These are phyloP conservation scores for Pantelozetes paolii DNA, from an alignment of 2,888 invertebrate genomes.

Conservation along the genomic window DNA sequence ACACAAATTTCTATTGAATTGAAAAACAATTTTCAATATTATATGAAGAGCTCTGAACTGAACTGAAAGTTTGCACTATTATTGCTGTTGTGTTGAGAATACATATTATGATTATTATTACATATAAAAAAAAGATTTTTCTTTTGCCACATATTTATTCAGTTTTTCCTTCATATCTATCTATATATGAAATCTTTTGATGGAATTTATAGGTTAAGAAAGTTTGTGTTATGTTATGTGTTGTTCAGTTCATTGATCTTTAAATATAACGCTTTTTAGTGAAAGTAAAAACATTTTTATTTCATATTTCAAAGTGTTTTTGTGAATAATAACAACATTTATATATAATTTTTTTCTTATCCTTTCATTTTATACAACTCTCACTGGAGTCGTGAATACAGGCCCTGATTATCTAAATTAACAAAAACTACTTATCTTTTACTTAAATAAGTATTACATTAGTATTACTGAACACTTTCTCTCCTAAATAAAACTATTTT, in stretches of 20 bases:
- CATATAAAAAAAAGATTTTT: background rate
- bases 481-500: too few relatives aligned
- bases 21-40: background rate
- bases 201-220: slow-evolving; percentile 34
- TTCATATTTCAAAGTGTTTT: too few relatives aligned
- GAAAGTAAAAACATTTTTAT: too few relatives aligned
- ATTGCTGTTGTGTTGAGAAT: background rate
- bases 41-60: background rate
- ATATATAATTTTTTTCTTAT: too few relatives aligned
- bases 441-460: too few relatives aligned
- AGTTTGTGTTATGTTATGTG: background rate
- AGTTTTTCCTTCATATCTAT: slow-evolving; percentile 18
- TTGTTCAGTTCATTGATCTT: slow-evolving; percentile 28
- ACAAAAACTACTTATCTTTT: too few relatives aligned
- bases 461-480: too few relatives aligned
- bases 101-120: slow-evolving; percentile 19
- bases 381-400: too few relatives aligned
- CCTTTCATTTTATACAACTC: too few relatives aligned
- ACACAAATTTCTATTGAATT: background rate
- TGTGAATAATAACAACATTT: too few relatives aligned
- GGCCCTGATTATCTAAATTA: too few relatives aligned
- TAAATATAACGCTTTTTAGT: slow-evolving; percentile 9
- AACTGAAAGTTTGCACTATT: background rate
- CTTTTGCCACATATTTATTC: background rate
- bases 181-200: slow-evolving; percentile 23